Conservation (phyloP, 2,113 vertebrate genomes). For the Balaeniceps rex region DNA sequence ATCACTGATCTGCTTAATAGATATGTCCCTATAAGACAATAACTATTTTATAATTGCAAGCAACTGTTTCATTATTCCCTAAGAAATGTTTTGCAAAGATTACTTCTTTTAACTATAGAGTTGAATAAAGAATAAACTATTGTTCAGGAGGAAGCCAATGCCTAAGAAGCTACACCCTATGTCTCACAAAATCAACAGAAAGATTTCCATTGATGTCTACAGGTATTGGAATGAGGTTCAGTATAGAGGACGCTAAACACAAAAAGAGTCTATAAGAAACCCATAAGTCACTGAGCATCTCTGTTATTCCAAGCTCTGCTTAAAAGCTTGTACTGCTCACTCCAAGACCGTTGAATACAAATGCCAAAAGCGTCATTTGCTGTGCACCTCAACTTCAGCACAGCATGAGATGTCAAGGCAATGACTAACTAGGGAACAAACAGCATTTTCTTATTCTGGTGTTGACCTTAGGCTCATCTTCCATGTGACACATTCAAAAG, state of each 20-base stretch:
- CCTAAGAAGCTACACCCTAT: not conserved
- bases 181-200: not conserved
- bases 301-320: not conserved
- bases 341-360: not conserved
- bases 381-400: not conserved
- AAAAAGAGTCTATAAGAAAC: not conserved
- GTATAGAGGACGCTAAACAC: not conserved
- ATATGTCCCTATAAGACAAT: not conserved
- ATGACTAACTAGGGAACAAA: not conserved
- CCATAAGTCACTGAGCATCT: too few species aligned
- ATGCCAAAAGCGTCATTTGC: fast-evolving
- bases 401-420: not conserved
- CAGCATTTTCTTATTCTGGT: not conserved
- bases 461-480: not conserved
- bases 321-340: not conserved
- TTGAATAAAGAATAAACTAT: too few species aligned
- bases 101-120: too few species aligned
- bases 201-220: not conserved
- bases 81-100: not conserved
- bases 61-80: not conserved
- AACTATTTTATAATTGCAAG: not conserved
- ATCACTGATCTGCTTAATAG: not conserved
- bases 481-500: not conserved
- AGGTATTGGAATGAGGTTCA: not conserved
- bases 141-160: not conserved